A percentile compares a stretch with the other conserved stretches of the same genome.
Evolutionary conservation across 2,113 vertebrate genomes (phyloP).

Genomic region (Megalops atlanticus): DNA sequence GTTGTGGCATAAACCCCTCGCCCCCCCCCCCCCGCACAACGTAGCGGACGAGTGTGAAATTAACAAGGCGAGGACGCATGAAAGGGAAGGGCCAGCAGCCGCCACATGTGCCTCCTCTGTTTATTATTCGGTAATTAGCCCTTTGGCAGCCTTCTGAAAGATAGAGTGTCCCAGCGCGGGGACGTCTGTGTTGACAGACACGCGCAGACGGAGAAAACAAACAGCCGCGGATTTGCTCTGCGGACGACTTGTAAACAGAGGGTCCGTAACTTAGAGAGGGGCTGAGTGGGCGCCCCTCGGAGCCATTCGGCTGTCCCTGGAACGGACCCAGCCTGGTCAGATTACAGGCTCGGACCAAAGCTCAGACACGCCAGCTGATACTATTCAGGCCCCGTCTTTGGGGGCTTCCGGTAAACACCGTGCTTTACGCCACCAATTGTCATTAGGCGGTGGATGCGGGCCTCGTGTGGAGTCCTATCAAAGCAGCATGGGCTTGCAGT

Average conservation of each 20-base stretch:
- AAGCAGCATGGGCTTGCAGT: neutral
- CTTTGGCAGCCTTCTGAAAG: constrained; percentile 54
- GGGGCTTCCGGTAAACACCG: neutral
- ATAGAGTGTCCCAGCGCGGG: constrained; percentile 37
- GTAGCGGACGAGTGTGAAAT: constrained; percentile 35
- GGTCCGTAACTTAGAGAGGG: constrained; percentile 25
- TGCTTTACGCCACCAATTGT: neutral
- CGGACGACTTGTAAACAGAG: constrained; percentile 35
- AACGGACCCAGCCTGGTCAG: constrained; percentile 8
- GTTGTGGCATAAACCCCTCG: constrained; percentile 26
- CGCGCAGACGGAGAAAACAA: constrained; percentile 49
- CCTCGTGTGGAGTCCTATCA: neutral
- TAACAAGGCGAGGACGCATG: constrained; percentile 37
- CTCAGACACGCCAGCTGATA: neutral
- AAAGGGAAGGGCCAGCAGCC: constrained; percentile 23
- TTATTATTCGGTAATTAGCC: constrained; percentile 62
- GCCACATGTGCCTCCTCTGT: constrained; percentile 54
- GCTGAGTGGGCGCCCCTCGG: constrained; percentile 20
- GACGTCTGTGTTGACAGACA: constrained; percentile 54
- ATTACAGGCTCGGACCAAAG: neutral
- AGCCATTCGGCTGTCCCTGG: constrained; percentile 16
- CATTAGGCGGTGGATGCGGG: neutral
- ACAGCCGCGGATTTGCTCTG: constrained; percentile 31
- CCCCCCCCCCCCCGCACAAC: no score
- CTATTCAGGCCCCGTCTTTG: neutral